phyloP scores from a whole-genome alignment of 2,888 invertebrate genomes.

The Carabus problematicus region DNA sequence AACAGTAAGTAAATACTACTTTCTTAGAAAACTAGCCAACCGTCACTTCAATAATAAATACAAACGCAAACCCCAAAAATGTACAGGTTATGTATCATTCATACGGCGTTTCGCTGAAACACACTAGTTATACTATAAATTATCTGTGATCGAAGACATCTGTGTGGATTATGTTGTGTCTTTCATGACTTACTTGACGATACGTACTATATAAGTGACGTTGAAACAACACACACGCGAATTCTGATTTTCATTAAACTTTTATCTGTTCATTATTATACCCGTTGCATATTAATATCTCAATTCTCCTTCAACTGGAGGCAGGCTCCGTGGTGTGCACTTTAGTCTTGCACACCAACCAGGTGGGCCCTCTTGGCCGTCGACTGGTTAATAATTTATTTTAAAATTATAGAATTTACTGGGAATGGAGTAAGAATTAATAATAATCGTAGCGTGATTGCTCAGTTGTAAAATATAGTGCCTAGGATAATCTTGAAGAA shows the following conservation, averaged over 20 bases:
- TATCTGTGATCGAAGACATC: constrained; percentile 38
- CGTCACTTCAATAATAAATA: constrained; percentile 22
- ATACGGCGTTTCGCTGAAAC: constrained; percentile 30
- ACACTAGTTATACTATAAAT: constrained; percentile 28
- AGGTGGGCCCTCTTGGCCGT: background rate
- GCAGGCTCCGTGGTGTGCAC: constrained; percentile 1
- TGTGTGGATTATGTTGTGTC: background rate
- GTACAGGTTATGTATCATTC: constrained; percentile 25
- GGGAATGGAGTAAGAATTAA: constrained; percentile 33
- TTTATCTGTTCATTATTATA: constrained; percentile 34
- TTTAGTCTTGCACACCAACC: background rate
- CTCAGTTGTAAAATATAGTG: constrained; percentile 27
- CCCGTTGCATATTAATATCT: constrained; percentile 36
- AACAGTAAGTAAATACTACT: constrained; percentile 18
- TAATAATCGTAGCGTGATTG: constrained; percentile 35
- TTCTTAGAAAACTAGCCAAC: constrained; percentile 22
- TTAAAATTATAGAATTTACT: constrained; percentile 37
- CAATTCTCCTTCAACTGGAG: constrained; percentile 29
- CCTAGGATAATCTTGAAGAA: no score
- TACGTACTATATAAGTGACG: background rate
- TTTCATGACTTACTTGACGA: background rate
- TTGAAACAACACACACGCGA: constrained; percentile 28
- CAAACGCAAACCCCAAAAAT: constrained; percentile 29
- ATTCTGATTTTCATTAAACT: constrained; percentile 36
- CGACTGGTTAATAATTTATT: constrained; percentile 33